phyloP scores from a whole-genome alignment of 2,113 vertebrate genomes.

The Stigmatopora nigra region DNA sequence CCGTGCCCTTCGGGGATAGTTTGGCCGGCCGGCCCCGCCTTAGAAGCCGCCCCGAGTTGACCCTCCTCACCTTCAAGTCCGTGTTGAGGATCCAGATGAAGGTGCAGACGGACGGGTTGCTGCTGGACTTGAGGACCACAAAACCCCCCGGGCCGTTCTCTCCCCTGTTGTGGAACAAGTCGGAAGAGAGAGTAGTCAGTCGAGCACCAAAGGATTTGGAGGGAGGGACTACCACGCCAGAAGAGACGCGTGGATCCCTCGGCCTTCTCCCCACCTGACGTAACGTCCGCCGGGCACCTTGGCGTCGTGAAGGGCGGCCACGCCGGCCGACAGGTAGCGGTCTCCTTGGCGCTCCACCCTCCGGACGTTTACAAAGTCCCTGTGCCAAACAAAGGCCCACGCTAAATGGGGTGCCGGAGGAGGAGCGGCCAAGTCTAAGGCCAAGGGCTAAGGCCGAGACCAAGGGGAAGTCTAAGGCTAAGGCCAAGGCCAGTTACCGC shows the following conservation, averaged over 20 bases:
- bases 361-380: constrained; percentile 94
- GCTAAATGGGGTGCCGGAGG: not conserved
- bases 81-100: constrained; percentile 97
- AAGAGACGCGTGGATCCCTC: no score
- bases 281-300: constrained; percentile 80
- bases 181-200: not conserved
- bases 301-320: constrained; percentile 77
- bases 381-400: constrained; percentile 37
- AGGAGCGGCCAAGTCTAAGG: not conserved
- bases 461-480: not conserved
- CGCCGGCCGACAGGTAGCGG: constrained; percentile 86
- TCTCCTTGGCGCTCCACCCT: constrained; percentile 86
- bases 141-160: constrained; percentile 96
- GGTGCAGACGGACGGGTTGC: constrained; percentile 84
- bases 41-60: not conserved
- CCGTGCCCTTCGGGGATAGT: no score
- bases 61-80: constrained; percentile 82
- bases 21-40: no score
- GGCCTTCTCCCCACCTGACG: constrained; percentile 75
- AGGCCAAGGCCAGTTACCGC: constrained; percentile 64
- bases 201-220: not conserved
- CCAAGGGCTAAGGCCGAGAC: not conserved
- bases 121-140: constrained; percentile 82
- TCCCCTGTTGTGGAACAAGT: constrained; percentile 66
- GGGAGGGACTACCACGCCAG: no score